A percentile compares a stretch with the other conserved stretches of the same genome.
These are phyloP conservation scores for Blastomussa wellsi DNA, from an alignment of 92 coral and sea anemone species.

Conservation along the genomic window DNA sequence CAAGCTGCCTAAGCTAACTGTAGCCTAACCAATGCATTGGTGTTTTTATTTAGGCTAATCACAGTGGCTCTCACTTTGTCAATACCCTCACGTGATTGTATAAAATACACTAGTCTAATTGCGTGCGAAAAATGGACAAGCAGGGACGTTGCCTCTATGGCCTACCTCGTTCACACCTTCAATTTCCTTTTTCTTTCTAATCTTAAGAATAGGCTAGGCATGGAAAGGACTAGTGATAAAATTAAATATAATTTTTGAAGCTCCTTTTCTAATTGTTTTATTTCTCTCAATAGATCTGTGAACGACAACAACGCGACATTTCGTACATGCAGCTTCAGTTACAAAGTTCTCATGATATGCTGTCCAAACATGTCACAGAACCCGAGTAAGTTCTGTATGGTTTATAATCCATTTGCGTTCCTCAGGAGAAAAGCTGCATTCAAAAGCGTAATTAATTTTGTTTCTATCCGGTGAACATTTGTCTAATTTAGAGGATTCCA, in stretches of 20 bases:
- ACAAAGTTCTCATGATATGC: conserved; percentile 84
- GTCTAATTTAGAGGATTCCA: neutral
- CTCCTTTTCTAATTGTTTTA: neutral
- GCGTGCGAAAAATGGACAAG: neutral
- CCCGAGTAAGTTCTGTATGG: conserved; percentile 42
- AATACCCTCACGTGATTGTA: no score
- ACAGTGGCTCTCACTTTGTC: no score
- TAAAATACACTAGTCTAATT: no score
- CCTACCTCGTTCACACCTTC: neutral
- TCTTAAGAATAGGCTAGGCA: neutral
- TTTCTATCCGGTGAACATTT: neutral
- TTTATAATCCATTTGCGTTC: neutral
- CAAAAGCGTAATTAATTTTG: no score
- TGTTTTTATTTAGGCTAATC: no score
- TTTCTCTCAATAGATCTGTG: conserved; percentile 77
- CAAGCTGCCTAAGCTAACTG: no score
- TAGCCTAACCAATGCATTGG: no score
- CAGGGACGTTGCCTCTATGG: neutral
- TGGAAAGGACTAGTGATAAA: neutral
- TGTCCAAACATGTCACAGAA: conserved; percentile 77
- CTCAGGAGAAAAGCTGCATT: neutral
- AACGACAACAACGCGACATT: conserved; percentile 97
- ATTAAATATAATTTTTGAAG: neutral
- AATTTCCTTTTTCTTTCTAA: neutral
- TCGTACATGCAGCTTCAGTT: conserved; percentile 96